A percentile compares a stretch with the other conserved stretches of the same genome.
These are phyloP conservation scores for Ursus arctos DNA, from an alignment of 2,113 vertebrate species.

Conservation along the genomic window DNA sequence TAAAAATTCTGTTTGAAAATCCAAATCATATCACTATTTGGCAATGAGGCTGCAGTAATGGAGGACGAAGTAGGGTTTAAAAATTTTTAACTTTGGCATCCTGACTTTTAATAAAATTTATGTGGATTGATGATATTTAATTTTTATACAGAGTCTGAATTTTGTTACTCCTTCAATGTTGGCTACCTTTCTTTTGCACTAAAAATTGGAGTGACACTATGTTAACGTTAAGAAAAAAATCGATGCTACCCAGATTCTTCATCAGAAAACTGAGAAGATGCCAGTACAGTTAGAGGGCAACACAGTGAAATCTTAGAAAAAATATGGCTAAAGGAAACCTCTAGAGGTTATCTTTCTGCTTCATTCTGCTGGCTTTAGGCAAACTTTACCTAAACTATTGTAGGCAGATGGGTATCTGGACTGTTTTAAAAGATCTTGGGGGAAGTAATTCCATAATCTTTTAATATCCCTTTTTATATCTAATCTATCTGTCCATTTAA, in stretches of 20 bases:
- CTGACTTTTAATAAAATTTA: background rate
- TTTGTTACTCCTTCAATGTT: background rate
- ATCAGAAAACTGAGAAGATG: constrained; percentile 50
- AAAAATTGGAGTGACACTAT: background rate
- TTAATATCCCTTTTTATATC: constrained; percentile 74
- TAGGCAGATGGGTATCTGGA: constrained; percentile 78
- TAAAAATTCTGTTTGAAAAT: constrained; percentile 31
- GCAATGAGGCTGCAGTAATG: background rate
- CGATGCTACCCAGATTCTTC: background rate
- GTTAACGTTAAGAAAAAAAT: constrained; percentile 40
- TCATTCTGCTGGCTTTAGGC: constrained; percentile 74
- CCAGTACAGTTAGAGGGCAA: constrained; percentile 45
- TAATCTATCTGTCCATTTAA: constrained; percentile 80
- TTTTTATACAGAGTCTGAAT: background rate
- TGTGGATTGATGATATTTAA: background rate
- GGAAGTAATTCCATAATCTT: constrained; percentile 80
- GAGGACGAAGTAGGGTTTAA: background rate
- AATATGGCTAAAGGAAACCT: constrained; percentile 46
- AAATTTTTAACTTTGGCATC: background rate
- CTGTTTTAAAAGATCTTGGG: constrained; percentile 73
- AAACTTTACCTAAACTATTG: constrained; percentile 71
- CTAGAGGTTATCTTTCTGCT: constrained; percentile 74
- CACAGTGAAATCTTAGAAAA: constrained; percentile 33
- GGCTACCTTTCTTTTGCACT: background rate
- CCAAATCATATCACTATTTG: background rate